Base-by-base conservation (phyloP, 2,888 invertebrate genomes). In the Tiliacea aurago region DNA sequence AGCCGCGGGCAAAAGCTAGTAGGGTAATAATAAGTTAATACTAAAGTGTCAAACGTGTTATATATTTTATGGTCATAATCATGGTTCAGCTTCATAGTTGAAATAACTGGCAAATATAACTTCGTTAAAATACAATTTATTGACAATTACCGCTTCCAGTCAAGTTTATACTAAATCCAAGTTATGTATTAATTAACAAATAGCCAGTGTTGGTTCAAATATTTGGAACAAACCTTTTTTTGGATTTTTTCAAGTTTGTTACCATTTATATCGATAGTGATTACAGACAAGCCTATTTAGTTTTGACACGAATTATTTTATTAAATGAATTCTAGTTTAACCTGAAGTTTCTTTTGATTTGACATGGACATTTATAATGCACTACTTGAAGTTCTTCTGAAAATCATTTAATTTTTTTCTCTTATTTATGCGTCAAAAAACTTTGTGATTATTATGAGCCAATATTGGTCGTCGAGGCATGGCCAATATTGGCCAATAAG, bases 81-180 rank as follows among this genome's bases (percentile, higher is more conserved):
- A 80, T 37, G 28, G 59, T 37, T 18, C 41, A 45, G 23, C 71
- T 56, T 66, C 66, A 78, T 84, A 83, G 10, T 81, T 77, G 68
- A 75, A 84, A 83, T 84, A 83, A 73, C 68, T 70, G 37, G 62
- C 37, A 76, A 78, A 76, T 76, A 81, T 81, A 64, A 75, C 83
- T 87, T 80, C 73, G 87, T 84, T 84, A 86, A 81, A 86, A 81
- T 66, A 80, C 77, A 81, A 87, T 89, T 88, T 89, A 88, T 84
- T 73, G 84, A 82, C 84, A 86, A 88, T 89, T 86, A 87, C 77
- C 64, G 62, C 81, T 88, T 85, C 78, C 74, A 85, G 77, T 62
- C 49, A 64, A 73, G 82, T 84, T 86, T 83, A 77, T 79, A 66
- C 33, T 62, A 11, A 51, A 62, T 28, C 20, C 20, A 28, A 77